Evolutionary conservation across 2,113 vertebrate genomes (phyloP).

Genomic region (Pycnonotus jocosus): DNA sequence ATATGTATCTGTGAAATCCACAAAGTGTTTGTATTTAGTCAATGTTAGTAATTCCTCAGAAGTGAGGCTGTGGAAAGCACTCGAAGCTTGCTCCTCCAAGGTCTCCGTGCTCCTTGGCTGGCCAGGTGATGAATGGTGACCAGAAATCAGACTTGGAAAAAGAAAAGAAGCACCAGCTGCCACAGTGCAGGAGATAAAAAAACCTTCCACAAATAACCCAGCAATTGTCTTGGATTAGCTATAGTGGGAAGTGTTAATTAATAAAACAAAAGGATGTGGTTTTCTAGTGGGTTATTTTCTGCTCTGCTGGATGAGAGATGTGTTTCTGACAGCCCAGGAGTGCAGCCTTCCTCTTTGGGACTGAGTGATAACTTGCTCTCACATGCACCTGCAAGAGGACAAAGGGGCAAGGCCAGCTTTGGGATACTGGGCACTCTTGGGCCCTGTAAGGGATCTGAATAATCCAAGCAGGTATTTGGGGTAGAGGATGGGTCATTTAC

Average conservation of each 20-base stretch:
- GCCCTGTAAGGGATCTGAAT: neutral
- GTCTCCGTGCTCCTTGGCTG: neutral
- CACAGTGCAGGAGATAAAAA: neutral
- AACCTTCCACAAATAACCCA: neutral
- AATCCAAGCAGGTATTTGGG: neutral
- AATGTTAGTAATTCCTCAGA: neutral
- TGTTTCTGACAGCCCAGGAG: neutral
- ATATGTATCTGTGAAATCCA: neutral
- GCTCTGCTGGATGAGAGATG: neutral
- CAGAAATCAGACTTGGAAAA: neutral
- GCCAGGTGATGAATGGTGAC: neutral
- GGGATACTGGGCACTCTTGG: neutral
- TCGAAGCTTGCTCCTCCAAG: neutral
- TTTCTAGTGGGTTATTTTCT: neutral
- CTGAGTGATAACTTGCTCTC: neutral
- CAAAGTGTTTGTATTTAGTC: neutral
- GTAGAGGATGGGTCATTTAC: neutral
- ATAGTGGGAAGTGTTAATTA: neutral
- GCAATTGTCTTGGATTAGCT: neutral
- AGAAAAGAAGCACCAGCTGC: neutral
- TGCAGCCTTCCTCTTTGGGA: neutral
- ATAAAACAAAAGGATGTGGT: neutral
- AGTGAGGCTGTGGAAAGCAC: neutral
- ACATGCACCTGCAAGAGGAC: neutral
- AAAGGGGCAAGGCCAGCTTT: neutral